Base-by-base conservation (phyloP, 2,113 vertebrate genomes). In the Lampris incognitus region DNA sequence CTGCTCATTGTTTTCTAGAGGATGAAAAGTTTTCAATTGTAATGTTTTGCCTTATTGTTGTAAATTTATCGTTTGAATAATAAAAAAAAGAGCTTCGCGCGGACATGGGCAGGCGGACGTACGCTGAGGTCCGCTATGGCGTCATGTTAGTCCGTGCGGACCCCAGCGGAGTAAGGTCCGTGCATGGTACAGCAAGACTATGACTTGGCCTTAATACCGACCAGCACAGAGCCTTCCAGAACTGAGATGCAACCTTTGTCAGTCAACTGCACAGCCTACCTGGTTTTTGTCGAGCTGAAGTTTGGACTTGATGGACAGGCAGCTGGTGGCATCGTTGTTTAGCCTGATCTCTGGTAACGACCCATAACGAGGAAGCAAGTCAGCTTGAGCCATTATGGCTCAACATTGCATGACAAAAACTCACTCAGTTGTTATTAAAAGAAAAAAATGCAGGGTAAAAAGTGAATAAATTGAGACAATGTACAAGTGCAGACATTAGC, bases 241-340 rank as follows among this genome's bases (percentile, higher is more conserved):
- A 24, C 24, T 10, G 62, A 49, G 44, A 37, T 8, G 36, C 42
- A 6, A 49, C 48, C 6, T 13, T 11, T 64, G 13, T 24, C 13
- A n/a, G 36, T 56, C 24, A 13, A 11, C 3, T 56, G 11, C 36
- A 13, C 42, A 49, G n/a, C 83, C 81, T 95, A 97, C 96, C 94
- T 96, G 94, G 69, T 94, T 95, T 94, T 94, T 96, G 76, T 97
- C 96, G 50, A 93, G 95, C 84, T 96, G 96, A 74, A 96, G 92
- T 91, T 95, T 96, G 69, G 96, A 94, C 87, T 94, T 96, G 92
- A 96, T 96, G 78, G 95, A 96, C 89, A 96, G 94, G 87, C 95
- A 96, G 86, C 92, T 95, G 85, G 93, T 95, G 90, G 94, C 94
- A 89, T 97, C 95, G 88, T 91, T 96, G 85, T 94, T 95, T 89